These are phyloP conservation scores for Unio delphinus DNA, from an alignment of 2,888 invertebrate genomes.

Conservation along the genomic window DNA sequence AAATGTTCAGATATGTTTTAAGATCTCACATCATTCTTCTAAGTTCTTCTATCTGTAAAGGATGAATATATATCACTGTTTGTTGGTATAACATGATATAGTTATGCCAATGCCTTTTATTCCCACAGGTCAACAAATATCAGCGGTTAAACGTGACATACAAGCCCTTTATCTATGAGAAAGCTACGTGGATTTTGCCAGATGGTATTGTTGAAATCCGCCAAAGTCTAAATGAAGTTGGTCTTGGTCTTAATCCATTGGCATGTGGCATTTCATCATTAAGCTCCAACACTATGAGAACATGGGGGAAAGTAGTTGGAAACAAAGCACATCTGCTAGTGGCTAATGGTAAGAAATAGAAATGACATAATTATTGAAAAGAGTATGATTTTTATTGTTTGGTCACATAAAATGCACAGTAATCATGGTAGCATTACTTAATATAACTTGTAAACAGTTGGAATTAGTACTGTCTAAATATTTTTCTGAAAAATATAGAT, in stretches of 20 bases:
- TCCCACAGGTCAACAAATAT: conserved; percentile 11
- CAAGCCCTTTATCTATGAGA: conserved; percentile 15
- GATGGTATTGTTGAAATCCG: conserved; percentile 14
- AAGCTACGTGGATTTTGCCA: conserved; percentile 16
- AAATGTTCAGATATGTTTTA: too few species aligned
- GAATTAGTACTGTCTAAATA: too few species aligned
- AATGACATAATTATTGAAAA: too few species aligned
- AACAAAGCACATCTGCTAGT: conserved; percentile 43
- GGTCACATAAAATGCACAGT: too few species aligned
- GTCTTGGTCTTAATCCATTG: not conserved
- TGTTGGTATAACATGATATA: too few species aligned
- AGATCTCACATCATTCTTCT: too few species aligned
- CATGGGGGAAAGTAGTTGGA: conserved; percentile 50
- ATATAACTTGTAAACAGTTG: too few species aligned
- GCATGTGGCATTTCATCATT: conserved; percentile 8
- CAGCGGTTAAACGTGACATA: conserved; percentile 20
- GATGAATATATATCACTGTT: too few species aligned
- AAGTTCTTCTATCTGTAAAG: too few species aligned
- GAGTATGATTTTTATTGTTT: too few species aligned
- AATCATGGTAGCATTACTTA: too few species aligned
- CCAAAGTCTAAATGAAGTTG: conserved; percentile 4
- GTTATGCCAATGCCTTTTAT: not conserved
- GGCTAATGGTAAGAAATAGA: not conserved
- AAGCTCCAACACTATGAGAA: conserved; percentile 17
- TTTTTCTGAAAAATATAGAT: too few species aligned